Evolutionary conservation across 2,797 vertebrate genomes (phyloP).

Genomic region (Monodelphis domestica): DNA sequence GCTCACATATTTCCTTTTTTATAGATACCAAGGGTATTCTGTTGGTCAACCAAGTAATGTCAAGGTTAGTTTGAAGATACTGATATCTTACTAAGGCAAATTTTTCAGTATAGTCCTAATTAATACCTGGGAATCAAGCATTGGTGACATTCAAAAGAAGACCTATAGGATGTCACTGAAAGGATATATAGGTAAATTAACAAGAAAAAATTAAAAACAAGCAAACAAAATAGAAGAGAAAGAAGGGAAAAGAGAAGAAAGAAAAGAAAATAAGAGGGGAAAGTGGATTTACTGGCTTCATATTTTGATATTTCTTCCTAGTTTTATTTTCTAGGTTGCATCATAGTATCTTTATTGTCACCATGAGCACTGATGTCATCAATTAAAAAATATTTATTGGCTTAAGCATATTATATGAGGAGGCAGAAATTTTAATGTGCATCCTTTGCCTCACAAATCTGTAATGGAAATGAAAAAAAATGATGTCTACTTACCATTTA

Average conservation of each 20-base stretch:
- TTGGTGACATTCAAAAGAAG: constrained; percentile 25
- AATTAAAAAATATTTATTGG: too few relatives aligned
- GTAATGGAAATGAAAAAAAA: too few relatives aligned
- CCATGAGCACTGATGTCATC: too few relatives aligned
- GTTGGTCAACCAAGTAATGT: constrained; percentile 32
- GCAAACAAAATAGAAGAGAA: background rate
- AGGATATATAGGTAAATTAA: background rate
- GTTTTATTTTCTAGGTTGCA: too few relatives aligned
- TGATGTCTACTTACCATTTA: too few relatives aligned
- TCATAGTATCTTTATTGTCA: too few relatives aligned
- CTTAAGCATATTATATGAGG: too few relatives aligned
- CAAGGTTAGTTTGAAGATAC: constrained; percentile 22
- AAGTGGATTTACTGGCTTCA: too few relatives aligned
- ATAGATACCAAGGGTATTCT: constrained; percentile 32
- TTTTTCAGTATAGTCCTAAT: background rate
- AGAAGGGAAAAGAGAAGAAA: background rate
- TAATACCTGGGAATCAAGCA: background rate
- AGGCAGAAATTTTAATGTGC: too few relatives aligned
- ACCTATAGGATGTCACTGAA: constrained; percentile 14
- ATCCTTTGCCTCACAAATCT: too few relatives aligned
- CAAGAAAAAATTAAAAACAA: background rate
- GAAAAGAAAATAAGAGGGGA: background rate
- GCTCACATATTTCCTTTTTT: background rate
- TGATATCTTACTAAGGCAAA: constrained; percentile 2
- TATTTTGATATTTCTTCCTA: too few relatives aligned